These are phyloP conservation scores for Labeo rohita DNA, from an alignment of 2,113 vertebrate species.

Conservation along the genomic window DNA sequence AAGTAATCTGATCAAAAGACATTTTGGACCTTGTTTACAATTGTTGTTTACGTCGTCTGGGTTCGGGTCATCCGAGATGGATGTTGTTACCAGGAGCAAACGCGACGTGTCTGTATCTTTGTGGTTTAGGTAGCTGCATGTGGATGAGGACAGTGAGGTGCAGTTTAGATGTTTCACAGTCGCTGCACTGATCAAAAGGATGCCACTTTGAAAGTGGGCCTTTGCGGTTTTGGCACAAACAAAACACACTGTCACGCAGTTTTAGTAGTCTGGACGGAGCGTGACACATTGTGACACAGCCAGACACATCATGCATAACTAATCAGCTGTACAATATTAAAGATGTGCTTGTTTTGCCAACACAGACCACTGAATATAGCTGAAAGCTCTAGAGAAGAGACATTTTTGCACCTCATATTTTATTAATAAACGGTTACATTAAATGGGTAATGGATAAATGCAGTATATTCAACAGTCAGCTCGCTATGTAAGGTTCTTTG, in stretches of 20 bases:
- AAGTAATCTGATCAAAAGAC: not conserved
- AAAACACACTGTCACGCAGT: conserved; percentile 1
- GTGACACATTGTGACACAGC: conserved; percentile 29
- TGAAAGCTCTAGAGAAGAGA: not conserved
- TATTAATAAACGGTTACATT: not conserved
- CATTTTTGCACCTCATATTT: not conserved
- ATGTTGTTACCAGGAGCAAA: conserved; percentile 13
- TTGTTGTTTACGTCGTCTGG: not conserved
- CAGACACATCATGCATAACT: not conserved
- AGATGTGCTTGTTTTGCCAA: conserved; percentile 13
- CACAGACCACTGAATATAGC: not conserved
- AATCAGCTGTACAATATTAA: conserved; percentile 6
- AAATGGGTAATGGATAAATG: not conserved
- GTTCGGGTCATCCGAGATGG: not conserved
- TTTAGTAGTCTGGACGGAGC: conserved; percentile 1
- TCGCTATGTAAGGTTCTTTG: not conserved
- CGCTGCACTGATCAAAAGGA: not conserved
- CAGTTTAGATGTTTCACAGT: conserved; percentile 30
- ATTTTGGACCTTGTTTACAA: not conserved
- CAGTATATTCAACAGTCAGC: not conserved
- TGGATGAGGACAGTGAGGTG: not conserved
- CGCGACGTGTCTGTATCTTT: conserved; percentile 21
- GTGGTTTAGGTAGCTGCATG: conserved; percentile 40
- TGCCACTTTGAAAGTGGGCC: conserved; percentile 3
- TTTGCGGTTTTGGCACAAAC: conserved; percentile 8